Evolutionary conservation across 2,113 vertebrate species (phyloP).

Genomic region (Anthoscopus minutus): DNA sequence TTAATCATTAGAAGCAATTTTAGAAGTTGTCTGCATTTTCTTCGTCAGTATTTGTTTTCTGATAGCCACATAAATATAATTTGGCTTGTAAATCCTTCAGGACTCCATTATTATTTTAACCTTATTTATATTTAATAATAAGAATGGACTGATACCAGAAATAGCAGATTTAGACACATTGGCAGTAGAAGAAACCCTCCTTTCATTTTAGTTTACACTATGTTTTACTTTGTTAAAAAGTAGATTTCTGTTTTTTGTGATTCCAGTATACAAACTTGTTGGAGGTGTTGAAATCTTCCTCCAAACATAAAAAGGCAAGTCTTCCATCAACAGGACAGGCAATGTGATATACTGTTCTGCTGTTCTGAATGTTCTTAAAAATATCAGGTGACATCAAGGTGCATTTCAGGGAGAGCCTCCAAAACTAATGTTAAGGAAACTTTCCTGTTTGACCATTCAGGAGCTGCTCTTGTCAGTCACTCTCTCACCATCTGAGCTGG

Average conservation of each 20-base stretch:
- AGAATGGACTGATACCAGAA: neutral
- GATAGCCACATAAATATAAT: neutral
- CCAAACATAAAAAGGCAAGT: neutral
- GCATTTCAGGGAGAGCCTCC: neutral
- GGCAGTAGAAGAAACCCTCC: neutral
- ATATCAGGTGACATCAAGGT: neutral
- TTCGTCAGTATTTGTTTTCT: neutral
- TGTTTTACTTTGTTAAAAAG: neutral
- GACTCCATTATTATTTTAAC: neutral
- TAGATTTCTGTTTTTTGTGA: neutral
- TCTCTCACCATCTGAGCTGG: neutral
- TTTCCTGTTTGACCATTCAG: neutral
- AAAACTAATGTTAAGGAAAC: neutral
- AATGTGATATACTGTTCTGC: neutral
- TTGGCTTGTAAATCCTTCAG: neutral
- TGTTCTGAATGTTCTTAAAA: neutral
- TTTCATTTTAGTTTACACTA: neutral
- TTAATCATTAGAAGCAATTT: neutral
- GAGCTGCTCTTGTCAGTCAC: neutral
- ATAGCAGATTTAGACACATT: neutral
- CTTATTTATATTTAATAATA: slow-evolving; percentile 10
- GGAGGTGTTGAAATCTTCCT: neutral
- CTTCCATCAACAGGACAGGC: neutral
- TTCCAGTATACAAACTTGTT: neutral
- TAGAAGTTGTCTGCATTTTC: neutral